Base-by-base conservation (phyloP, 1,140 invertebrate genomes). In the Drosophila nannoptera region DNA sequence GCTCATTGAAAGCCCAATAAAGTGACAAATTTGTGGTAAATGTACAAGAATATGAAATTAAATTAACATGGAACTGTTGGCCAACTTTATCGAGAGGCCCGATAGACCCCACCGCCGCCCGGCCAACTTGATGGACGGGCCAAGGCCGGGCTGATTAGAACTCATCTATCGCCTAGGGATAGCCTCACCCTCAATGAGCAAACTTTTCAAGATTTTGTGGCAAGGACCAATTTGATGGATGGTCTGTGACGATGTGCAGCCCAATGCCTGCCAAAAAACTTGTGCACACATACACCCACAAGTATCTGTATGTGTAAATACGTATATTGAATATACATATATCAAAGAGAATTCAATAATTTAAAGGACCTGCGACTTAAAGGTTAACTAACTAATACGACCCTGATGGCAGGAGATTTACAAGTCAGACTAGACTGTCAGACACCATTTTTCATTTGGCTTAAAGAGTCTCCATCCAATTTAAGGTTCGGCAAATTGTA, bases 41-140 rank as follows among this genome's bases (percentile, higher is more conserved):
- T 71, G 49, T 71, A 71, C 69, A 69, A 69, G 70, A 64, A 75
- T 55, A 69, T 73, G 65, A 69, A 75, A 75, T 75, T 75, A 73
- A 75, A 75, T 75, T 75, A 73, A 75, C 70, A 75, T 69, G 54
- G 65, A 69, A 65, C 73, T 56, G 65, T 60, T 69, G 55, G 33
- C 55, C 33, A 75, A 75, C 54, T 75, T 75, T 73, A 69, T 64
- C 55, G 46, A 54, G 58, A 62, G 32, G 12, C 48, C 45, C 45
- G 31, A 11, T 8, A 29, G 33, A 42, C 38, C 40, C 35, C 9
- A 11, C 38, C 42, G 32, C 7, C 42, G 33, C 7, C 52, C 58
- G 32, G 12, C 22, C 36, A 55, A 36, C 29, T 33, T 71, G 61
- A 60, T 69, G 53, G 61, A 59, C 54, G 49, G 53, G 42, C 53